These are phyloP conservation scores for Ptyas mucosa DNA, from an alignment of 2,113 vertebrate species.

Conservation along the genomic window DNA sequence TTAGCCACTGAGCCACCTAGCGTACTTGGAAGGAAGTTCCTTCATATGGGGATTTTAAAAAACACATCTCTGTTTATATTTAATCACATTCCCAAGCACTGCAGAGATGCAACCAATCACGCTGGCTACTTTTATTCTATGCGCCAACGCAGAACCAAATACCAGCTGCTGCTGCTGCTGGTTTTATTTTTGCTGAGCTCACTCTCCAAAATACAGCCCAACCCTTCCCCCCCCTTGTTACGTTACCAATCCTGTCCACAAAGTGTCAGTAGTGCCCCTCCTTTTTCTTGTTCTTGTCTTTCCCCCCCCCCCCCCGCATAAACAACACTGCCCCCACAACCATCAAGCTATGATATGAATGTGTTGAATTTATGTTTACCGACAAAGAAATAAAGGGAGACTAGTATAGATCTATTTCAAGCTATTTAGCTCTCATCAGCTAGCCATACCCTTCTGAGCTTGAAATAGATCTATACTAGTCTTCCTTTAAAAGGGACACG, in stretches of 20 bases:
- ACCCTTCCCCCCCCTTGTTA: background rate
- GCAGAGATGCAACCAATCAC: background rate
- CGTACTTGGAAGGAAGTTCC: background rate
- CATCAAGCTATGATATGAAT: background rate
- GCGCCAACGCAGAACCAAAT: background rate
- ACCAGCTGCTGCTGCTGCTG: background rate
- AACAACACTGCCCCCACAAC: background rate
- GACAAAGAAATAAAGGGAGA: too few relatives aligned
- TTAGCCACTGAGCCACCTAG: too few relatives aligned
- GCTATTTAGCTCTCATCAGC: too few relatives aligned
- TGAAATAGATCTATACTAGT: too few relatives aligned
- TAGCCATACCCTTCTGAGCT: too few relatives aligned
- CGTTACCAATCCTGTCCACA: conserved; percentile 37
- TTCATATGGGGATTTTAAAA: background rate
- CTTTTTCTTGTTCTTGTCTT: background rate
- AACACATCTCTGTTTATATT: background rate
- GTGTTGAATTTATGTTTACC: too few relatives aligned
- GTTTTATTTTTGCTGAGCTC: background rate
- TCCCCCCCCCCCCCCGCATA: background rate
- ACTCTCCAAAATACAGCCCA: background rate
- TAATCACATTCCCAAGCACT: background rate
- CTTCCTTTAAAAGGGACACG: too few relatives aligned
- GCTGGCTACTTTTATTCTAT: background rate
- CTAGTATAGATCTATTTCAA: too few relatives aligned
- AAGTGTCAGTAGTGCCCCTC: conserved; percentile 47